Evolutionary conservation across 2,888 invertebrate species (phyloP).

Genomic region (Embidobia sp.): DNA sequence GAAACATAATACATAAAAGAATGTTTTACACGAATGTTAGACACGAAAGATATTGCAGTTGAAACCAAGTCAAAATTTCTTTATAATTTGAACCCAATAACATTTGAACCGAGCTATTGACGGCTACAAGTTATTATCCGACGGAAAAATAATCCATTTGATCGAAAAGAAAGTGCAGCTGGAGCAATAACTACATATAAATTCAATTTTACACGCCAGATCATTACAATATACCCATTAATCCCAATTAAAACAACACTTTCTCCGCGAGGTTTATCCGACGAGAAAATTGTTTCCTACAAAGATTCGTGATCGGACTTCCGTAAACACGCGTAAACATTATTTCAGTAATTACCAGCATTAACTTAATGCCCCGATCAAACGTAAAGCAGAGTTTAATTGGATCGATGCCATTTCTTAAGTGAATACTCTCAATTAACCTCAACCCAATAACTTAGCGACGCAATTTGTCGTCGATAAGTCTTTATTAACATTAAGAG

Average conservation of each 20-base stretch:
- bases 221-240: conserved; percentile 18
- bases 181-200: neutral
- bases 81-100: too few species aligned
- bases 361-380: too few species aligned
- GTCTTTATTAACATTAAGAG: conserved; percentile 29
- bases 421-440: conserved; percentile 33
- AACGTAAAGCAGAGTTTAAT: conserved; percentile 11
- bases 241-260: conserved; percentile 19
- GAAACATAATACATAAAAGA: too few species aligned
- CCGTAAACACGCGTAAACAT: too few species aligned
- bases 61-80: too few species aligned
- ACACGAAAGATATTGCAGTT: too few species aligned
- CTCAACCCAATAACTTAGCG: too few species aligned
- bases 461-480: conserved; percentile 49
- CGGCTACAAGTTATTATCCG: too few species aligned
- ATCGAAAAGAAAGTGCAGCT: conserved; percentile 5
- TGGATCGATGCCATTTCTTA: too few species aligned
- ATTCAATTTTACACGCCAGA: conserved; percentile 3
- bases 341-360: neutral
- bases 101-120: too few species aligned
- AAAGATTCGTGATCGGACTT: neutral
- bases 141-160: conserved; percentile 10
- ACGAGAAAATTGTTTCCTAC: conserved; percentile 1
- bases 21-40: too few species aligned
- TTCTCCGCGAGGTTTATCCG: conserved; percentile 23